Evolutionary conservation across 1,140 invertebrate genomes (phyloP), one percentile per base, ranked within the genome.

Genomic region (Drosophila willistoni): DNA sequence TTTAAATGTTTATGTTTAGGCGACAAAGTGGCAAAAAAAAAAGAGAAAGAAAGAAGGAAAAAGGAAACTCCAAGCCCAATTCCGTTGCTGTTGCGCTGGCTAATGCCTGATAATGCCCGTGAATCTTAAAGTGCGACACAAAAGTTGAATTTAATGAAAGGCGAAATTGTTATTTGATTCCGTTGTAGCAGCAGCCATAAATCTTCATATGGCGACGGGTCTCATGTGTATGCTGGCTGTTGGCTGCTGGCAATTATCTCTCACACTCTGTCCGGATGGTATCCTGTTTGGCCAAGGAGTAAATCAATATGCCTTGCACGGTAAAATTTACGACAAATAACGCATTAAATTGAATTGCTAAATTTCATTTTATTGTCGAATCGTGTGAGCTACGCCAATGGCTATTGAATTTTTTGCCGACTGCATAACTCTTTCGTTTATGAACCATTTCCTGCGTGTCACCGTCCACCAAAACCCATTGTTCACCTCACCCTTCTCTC

Each of bases 311-410:
- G 80, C 60, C 61, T 79, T 66, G 71, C 75, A 78, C 68, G 68
- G 73, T 72, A 73, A 64, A 75, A 71, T 89, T 78, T 84, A 89
- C 74, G 77, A 82, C 85, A 74, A 89, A 89, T 89, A 89, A 81
- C 77, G 68, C 84, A 89, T 89, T 89, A 89, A 89, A 84, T 81
- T 90, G 77, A 76, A 89, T 89, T 82, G 81, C 84, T 89, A 89
- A 89, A 89, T 89, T 89, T 89, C 67, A 81, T 89, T 89, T 89
- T 83, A 89, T 81, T 89, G 85, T 89, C 64, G 68, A 66, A 69
- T 74, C 84, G 80, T 83, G 84, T 71, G 44, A 72, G 60, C 41
- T 51, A 17, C 70, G 71, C 34, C 64, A 62, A 34, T 67, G 63
- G 67, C 67, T 41, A 65, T 64, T 12, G 71, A 63, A 61, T 68